Evolutionary conservation across 1,140 invertebrate genomes (phyloP).

Genomic region (Teleopsis dalmanni): DNA sequence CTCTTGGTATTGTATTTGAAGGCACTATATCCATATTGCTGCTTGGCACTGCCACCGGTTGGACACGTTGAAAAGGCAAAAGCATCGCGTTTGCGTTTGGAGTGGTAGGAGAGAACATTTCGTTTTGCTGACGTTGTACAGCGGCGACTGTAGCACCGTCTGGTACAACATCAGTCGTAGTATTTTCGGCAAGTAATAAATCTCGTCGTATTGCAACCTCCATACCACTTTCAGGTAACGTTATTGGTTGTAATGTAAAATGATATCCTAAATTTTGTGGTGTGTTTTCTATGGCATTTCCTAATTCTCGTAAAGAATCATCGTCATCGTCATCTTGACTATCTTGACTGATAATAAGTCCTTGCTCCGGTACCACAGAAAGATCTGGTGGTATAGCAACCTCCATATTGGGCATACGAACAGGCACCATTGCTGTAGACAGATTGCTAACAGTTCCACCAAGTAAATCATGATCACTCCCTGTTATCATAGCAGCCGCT

Average conservation of each 20-base stretch:
- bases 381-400: conserved; percentile 43
- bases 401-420: conserved; percentile 35
- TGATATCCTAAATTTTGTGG: conserved; percentile 7
- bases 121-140: conserved; percentile 16
- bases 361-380: conserved; percentile 36
- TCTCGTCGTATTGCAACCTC: conserved; percentile 40
- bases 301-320: conserved; percentile 23
- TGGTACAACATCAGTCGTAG: neutral
- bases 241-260: conserved; percentile 10
- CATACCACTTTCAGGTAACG: conserved; percentile 32
- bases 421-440: conserved; percentile 22
- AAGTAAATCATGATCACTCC: conserved; percentile 18
- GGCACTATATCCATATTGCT: conserved; percentile 40
- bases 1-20: conserved; percentile 19
- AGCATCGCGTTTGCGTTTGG: conserved; percentile 31
- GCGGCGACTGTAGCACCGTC: neutral
- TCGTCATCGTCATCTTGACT: conserved; percentile 37
- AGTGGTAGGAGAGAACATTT: conserved; percentile 41
- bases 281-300: conserved; percentile 20
- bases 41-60: conserved; percentile 39
- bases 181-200: conserved; percentile 23
- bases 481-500: conserved; percentile 27
- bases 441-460: conserved; percentile 17
- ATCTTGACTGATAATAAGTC: conserved; percentile 33
- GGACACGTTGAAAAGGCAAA: conserved; percentile 39